Conservation (phyloP, 2,113 vertebrate genomes). For the Eclectus roratus region DNA sequence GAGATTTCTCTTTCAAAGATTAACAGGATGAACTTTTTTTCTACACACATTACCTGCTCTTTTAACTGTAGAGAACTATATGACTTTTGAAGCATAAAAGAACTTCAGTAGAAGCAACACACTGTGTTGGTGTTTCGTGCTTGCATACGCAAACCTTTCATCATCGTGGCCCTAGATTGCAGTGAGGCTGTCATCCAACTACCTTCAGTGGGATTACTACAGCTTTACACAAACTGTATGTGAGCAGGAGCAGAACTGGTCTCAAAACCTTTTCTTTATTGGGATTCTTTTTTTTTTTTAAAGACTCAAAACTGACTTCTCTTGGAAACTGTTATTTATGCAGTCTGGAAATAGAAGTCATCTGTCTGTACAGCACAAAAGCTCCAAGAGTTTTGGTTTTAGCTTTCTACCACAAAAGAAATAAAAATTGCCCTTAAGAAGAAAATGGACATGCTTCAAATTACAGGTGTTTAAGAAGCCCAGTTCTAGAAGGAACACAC, state of each 20-base stretch:
- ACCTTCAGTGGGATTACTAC: not conserved
- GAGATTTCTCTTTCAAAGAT: not conserved
- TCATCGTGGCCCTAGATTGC: not conserved
- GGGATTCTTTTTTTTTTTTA: not conserved
- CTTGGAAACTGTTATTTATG: not conserved
- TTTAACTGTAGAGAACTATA: not conserved
- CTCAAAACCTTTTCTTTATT: not conserved
- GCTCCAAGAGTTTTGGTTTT: not conserved
- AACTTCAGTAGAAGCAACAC: not conserved
- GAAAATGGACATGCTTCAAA: not conserved
- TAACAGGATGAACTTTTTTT: not conserved
- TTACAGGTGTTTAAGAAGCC: conserved; percentile 1
- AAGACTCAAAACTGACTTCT: not conserved
- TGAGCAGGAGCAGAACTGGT: not conserved
- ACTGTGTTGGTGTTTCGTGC: rapidly evolving
- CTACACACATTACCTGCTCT: not conserved
- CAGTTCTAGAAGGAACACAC: not conserved
- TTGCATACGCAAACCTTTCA: not conserved
- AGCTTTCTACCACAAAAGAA: not conserved
- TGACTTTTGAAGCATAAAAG: not conserved
- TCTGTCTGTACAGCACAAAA: not conserved
- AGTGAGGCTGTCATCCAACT: not conserved
- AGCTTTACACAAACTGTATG: not conserved
- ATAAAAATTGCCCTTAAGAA: not conserved
- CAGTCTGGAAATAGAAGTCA: conserved; percentile 7